A percentile compares a stretch with the other conserved stretches of the same genome.
Conservation (phyloP, 92 coral and sea anemone genomes). For the Porites lobata region DNA sequence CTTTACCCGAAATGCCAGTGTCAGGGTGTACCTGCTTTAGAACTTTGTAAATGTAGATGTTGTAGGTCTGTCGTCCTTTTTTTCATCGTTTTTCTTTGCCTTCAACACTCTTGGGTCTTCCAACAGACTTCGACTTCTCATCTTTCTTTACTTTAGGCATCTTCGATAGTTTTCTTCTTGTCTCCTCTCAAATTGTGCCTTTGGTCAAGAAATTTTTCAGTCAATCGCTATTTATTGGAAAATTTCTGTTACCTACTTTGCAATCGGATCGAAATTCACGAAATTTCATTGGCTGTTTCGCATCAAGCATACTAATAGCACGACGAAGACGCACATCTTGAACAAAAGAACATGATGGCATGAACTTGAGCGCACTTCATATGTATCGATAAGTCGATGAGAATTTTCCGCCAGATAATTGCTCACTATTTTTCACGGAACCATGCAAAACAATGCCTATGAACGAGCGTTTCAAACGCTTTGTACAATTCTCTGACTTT, state of each 20-base stretch:
- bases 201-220: background rate
- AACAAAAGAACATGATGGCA: background rate
- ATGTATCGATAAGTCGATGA: too few relatives aligned
- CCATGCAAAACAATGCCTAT: too few relatives aligned
- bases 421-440: too few relatives aligned
- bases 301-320: background rate
- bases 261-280: constrained; percentile 41
- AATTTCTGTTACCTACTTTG: constrained; percentile 26
- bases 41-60: constrained; percentile 88
- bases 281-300: constrained; percentile 30
- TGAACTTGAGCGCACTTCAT: background rate
- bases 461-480: too few relatives aligned
- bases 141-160: constrained; percentile 34
- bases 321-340: background rate
- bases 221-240: constrained; percentile 26
- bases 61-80: constrained; percentile 39
- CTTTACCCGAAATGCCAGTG: constrained; percentile 87
- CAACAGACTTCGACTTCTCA: background rate
- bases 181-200: background rate
- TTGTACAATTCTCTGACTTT: too few relatives aligned
- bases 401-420: too few relatives aligned
- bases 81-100: constrained; percentile 21
- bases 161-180: constrained; percentile 21
- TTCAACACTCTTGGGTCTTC: constrained; percentile 13
- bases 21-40: constrained; percentile 73